These are phyloP conservation scores for Leptura quadrifasciata DNA, from an alignment of 2,888 invertebrate species.

Conservation along the genomic window DNA sequence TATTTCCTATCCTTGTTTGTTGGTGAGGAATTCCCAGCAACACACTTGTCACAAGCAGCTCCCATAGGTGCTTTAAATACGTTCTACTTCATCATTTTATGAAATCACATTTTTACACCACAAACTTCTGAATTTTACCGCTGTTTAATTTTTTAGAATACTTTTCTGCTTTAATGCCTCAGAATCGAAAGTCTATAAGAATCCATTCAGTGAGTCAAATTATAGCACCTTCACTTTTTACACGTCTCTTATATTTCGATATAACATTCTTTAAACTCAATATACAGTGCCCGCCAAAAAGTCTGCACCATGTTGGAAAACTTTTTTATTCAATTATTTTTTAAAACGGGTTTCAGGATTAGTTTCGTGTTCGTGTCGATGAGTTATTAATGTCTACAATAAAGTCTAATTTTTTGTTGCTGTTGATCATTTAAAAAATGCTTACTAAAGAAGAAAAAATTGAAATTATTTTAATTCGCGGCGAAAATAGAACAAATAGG, in stretches of 20 bases:
- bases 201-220: neutral
- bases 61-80: conserved; percentile 63
- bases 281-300: too few relatives aligned
- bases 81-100: conserved; percentile 63
- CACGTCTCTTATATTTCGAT: neutral
- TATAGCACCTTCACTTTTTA: neutral
- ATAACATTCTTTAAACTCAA: neutral
- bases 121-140: conserved; percentile 64
- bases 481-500: too few relatives aligned
- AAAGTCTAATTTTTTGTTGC: too few relatives aligned
- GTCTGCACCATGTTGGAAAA: too few relatives aligned
- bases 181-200: conserved; percentile 40
- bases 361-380: too few relatives aligned
- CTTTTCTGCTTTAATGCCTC: conserved; percentile 46
- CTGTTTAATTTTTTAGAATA: conserved; percentile 62
- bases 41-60: conserved; percentile 57
- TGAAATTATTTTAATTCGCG: too few relatives aligned
- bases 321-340: too few relatives aligned
- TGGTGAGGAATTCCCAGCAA: conserved; percentile 16
- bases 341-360: too few relatives aligned
- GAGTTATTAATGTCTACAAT: too few relatives aligned
- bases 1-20: conserved; percentile 31
- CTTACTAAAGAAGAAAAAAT: too few relatives aligned
- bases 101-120: conserved; percentile 65
- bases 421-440: too few relatives aligned